Conservation (phyloP, 2,797 vertebrate species). For the Furcifer pardalis region DNA sequence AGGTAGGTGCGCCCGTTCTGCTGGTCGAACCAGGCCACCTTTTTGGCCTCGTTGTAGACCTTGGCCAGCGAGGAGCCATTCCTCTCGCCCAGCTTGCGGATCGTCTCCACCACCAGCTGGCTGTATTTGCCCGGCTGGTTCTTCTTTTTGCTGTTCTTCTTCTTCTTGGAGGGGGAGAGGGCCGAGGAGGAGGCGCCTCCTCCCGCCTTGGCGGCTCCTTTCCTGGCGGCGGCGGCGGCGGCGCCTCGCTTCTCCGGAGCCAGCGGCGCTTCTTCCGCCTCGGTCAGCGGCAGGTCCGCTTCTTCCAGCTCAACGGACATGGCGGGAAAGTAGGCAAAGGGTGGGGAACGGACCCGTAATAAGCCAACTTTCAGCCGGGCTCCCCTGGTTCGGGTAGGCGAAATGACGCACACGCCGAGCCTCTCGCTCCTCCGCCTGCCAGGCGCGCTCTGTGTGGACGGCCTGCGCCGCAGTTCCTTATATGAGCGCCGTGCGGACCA, state of each 20-base stretch:
- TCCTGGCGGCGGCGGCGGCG: no score
- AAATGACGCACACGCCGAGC: background rate
- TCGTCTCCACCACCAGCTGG: conserved; percentile 83
- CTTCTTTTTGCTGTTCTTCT: conserved; percentile 80
- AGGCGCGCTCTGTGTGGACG: conserved; percentile 31
- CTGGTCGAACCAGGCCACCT: conserved; percentile 87
- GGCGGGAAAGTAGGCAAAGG: conserved; percentile 21
- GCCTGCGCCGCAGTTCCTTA: conserved; percentile 55
- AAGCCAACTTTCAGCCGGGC: no score
- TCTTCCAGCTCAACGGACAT: conserved; percentile 82
- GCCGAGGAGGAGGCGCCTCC: conserved; percentile 9
- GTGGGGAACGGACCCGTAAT: no score
- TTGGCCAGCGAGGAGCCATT: conserved; percentile 85
- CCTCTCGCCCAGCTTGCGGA: conserved; percentile 80
- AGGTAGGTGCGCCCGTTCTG: conserved; percentile 87
- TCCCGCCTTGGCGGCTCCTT: conserved; percentile 18
- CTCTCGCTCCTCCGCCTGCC: background rate
- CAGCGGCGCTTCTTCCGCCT: conserved; percentile 69
- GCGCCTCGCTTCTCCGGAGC: conserved; percentile 65
- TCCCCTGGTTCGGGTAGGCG: rapidly evolving
- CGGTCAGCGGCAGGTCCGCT: conserved; percentile 65
- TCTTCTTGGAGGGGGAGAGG: conserved; percentile 73
- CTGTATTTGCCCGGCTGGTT: conserved; percentile 86
- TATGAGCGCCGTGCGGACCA: conserved; percentile 79
- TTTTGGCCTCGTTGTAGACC: conserved; percentile 85